Conservation (phyloP, 2,888 invertebrate species). For the Platynereis dumerilii region DNA sequence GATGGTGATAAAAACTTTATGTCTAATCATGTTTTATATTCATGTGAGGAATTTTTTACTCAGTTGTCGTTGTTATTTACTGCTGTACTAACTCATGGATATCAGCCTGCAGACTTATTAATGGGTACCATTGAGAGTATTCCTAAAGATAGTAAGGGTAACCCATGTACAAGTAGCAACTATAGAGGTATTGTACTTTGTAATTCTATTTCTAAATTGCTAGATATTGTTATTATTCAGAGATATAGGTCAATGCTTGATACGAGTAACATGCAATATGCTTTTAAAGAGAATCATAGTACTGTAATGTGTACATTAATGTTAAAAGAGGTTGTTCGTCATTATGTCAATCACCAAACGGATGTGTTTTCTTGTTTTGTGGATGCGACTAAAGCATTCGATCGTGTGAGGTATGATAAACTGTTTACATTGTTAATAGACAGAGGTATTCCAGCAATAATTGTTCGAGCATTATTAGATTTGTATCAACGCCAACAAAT, state of each 20-base stretch:
- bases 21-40: conserved; percentile 8
- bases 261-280: conserved; percentile 7
- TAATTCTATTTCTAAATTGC: conserved; percentile 4
- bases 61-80: background rate
- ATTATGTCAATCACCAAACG: background rate
- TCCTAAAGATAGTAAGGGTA: conserved; percentile 4
- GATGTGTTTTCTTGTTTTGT: conserved; percentile 5
- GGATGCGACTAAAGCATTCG: conserved; percentile 8
- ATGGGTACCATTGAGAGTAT: background rate
- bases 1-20: background rate
- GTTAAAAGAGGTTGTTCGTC: conserved; percentile 1
- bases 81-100: conserved; percentile 9
- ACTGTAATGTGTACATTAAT: conserved; percentile 1
- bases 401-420: conserved; percentile 6
- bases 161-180: background rate
- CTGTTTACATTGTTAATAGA: conserved; percentile 2
- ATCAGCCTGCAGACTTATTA: conserved; percentile 6
- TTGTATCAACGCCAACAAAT: conserved; percentile 1
- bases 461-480: background rate
- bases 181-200: conserved; percentile 6
- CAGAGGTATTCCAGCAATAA: conserved; percentile 2
- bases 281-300: conserved; percentile 1
- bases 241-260: background rate
- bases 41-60: background rate
- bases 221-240: background rate